Base-by-base conservation (phyloP, 2,113 vertebrate genomes). In the Sinocyclocheilus grahami region DNA sequence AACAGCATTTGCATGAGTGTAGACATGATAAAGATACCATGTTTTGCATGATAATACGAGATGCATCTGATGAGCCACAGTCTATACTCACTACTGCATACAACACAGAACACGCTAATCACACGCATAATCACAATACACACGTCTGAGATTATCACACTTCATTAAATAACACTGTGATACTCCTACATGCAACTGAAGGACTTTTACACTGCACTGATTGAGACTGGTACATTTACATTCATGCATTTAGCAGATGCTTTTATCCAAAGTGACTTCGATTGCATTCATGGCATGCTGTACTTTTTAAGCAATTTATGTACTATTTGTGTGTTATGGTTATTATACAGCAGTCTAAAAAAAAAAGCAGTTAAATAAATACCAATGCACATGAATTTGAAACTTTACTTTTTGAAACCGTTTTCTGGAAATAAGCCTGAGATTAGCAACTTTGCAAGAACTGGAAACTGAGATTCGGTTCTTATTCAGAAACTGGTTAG, bases 21-120 rank as follows among this genome's bases (percentile, higher is more conserved):
- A 48, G 16, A 22, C 72, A 86, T 83, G 79, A 87, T 75, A 78
- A 55, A 76, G 63, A 51, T 62, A 83, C 39, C 74, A 63, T 33
- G 53, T 42, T 88, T 88, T 90, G 71, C 88, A 89, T 89, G 58
- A 90, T 63, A 88, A 89, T 77, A 72, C 46, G 72, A 80, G 5
- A 88, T 13, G 51, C 51, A 67, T 33, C 27, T 65, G n/a, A 65
- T 27, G 24, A 65, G 62, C 62, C 39, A 39, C 39, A 5, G 39
- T 39, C 39, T 39, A 39, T 6, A 39, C 39, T 39, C 39, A 39
- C 8, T 42, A 42, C 42, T 33, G 30, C 30, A 33, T 33, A 33
- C 30, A 33, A 33, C 30, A 33, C 30, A 33, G 30, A 33, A 33
- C 30, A 33, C 2, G 30, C 30, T 33, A 33, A 24, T 14, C n/a